Conservation (phyloP, 2,888 invertebrate genomes). For the Melipona beecheii region DNA sequence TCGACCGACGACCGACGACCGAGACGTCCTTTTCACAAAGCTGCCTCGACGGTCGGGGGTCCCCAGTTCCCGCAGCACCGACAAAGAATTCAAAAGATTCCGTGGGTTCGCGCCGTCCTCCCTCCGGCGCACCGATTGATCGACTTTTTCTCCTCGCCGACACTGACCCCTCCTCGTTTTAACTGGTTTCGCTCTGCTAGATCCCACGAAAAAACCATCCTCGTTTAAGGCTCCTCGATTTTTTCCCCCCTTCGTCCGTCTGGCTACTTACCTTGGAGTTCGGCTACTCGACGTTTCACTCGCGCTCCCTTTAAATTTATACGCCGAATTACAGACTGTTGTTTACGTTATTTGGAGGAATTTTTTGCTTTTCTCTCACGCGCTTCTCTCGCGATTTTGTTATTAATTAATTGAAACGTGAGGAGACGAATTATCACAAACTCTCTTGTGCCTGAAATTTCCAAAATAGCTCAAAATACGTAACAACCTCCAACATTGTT, state of each 20-base stretch:
- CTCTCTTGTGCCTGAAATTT: too few relatives aligned
- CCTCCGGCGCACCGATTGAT: slow-evolving; percentile 54
- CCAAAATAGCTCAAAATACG: too few relatives aligned
- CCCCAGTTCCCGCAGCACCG: slow-evolving; percentile 59
- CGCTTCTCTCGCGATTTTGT: too few relatives aligned
- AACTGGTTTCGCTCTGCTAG: slow-evolving; percentile 28
- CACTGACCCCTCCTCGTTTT: slow-evolving; percentile 24
- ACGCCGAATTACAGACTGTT: not conserved
- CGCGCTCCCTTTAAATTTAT: not conserved
- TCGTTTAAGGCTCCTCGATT: slow-evolving; percentile 12
- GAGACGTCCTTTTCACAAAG: slow-evolving; percentile 56
- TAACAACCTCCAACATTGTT: too few relatives aligned
- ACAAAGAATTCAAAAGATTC: slow-evolving; percentile 73
- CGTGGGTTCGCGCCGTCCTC: slow-evolving; percentile 46
- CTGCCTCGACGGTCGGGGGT: slow-evolving; percentile 49
- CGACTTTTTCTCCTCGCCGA: slow-evolving; percentile 55
- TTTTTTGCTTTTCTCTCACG: not conserved
- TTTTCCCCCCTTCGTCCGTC: not conserved
- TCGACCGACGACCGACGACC: not conserved
- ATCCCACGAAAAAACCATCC: not conserved
- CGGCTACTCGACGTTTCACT: not conserved
- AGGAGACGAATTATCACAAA: too few relatives aligned
- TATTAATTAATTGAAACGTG: too few relatives aligned
- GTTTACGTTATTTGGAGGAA: not conserved
- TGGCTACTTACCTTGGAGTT: not conserved